phyloP scores from a whole-genome alignment of 2,113 vertebrate genomes.

The Nycticryphes semicollaris region DNA sequence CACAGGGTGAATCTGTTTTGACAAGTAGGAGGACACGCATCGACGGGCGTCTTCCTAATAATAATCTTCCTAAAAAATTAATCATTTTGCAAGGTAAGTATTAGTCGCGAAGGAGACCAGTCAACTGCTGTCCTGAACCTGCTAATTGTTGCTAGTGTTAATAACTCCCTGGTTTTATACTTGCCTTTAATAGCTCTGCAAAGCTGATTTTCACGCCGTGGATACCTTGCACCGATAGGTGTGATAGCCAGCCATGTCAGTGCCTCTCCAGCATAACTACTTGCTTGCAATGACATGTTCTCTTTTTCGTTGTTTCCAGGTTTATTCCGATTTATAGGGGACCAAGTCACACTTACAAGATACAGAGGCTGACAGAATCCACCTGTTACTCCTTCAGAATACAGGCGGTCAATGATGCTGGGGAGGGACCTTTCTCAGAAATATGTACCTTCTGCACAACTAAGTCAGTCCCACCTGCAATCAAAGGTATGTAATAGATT shows the following conservation, averaged over 20 bases:
- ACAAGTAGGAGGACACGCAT: neutral
- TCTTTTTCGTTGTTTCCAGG: constrained; percentile 67
- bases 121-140: neutral
- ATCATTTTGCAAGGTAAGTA: neutral
- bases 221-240: fast-evolving
- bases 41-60: neutral
- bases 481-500: constrained; percentile 84
- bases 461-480: constrained; percentile 90
- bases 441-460: constrained; percentile 91
- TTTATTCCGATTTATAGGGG: constrained; percentile 94
- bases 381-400: constrained; percentile 94
- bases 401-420: constrained; percentile 91
- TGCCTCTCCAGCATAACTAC: neutral
- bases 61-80: neutral
- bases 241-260: neutral
- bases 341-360: constrained; percentile 96
- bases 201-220: neutral
- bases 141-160: neutral
- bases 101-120: neutral
- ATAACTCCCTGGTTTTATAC: neutral
- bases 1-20: neutral
- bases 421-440: constrained; percentile 93
- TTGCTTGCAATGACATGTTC: neutral
- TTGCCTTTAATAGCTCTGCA: neutral
- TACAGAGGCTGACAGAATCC: constrained; percentile 91